Evolutionary conservation across 2,797 vertebrate species (phyloP).

Genomic region (Fundulus diaphanus): DNA sequence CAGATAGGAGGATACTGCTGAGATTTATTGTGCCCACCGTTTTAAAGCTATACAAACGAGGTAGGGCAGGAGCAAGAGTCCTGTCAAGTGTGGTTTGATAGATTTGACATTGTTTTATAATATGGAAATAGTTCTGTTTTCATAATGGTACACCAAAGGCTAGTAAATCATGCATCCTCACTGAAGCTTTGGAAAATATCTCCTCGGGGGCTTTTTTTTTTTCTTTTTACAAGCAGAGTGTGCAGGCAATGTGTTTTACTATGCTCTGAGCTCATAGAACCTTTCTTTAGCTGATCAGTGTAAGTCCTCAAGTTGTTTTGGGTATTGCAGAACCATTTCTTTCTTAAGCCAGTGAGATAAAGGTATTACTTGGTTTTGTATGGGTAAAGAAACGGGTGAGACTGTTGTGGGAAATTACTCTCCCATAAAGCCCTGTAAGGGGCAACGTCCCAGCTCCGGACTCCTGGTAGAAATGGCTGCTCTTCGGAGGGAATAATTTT

Average conservation of each 20-base stretch:
- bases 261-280: conserved; percentile 38
- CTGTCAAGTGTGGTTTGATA: conserved; percentile 59
- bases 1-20: conserved; percentile 21
- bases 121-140: conserved; percentile 76
- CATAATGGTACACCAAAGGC: conserved; percentile 69
- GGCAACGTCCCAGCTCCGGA: conserved; percentile 85
- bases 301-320: conserved; percentile 48
- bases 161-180: conserved; percentile 71
- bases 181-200: conserved; percentile 37
- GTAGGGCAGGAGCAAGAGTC: conserved; percentile 36
- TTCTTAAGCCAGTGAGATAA: conserved; percentile 37
- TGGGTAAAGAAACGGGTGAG: conserved; percentile 37
- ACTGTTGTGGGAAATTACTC: conserved; percentile 78
- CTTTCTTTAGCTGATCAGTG: conserved; percentile 47
- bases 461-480: conserved; percentile 82
- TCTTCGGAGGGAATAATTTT: conserved; percentile 90
- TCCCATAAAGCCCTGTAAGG: conserved; percentile 81
- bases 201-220: conserved; percentile 33
- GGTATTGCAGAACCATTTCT: conserved; percentile 34
- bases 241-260: conserved; percentile 45
- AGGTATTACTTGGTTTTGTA: conserved; percentile 30
- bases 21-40: conserved; percentile 74
- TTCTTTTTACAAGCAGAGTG: conserved; percentile 56
- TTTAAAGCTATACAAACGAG: conserved; percentile 58
- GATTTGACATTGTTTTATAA: conserved; percentile 76